These are phyloP conservation scores for Ascidia mentula DNA, from an alignment of 23 tunicate species.

Conservation along the genomic window DNA sequence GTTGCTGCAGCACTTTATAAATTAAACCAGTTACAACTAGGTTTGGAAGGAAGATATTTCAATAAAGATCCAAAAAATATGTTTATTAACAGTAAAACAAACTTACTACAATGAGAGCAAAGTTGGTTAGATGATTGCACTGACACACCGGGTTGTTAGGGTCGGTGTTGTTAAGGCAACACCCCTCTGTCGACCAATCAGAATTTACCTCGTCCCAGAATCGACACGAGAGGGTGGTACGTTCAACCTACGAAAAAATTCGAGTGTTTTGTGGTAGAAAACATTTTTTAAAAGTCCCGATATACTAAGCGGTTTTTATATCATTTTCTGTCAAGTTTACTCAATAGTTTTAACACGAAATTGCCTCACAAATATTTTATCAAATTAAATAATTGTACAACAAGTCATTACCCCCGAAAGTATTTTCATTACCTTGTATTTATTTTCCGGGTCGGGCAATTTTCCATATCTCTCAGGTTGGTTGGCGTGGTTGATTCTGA, in stretches of 20 bases:
- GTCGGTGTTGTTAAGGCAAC: constrained; percentile 46
- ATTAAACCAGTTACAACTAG: no score
- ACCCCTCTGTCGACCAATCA: constrained; percentile 48
- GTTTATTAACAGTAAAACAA: background rate
- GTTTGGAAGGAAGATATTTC: no score
- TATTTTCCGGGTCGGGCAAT: background rate
- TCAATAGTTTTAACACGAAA: no score
- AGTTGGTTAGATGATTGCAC: constrained; percentile 63
- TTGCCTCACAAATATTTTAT: no score
- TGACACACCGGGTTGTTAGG: constrained; percentile 46
- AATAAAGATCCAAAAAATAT: no score
- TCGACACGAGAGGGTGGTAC: background rate
- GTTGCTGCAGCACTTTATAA: no score
- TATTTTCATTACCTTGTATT: background rate
- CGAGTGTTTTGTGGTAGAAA: background rate
- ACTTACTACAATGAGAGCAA: constrained; percentile 54
- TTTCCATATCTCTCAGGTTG: constrained; percentile 3
- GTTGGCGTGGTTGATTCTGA: background rate
- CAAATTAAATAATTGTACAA: no score
- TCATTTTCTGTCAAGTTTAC: no score
- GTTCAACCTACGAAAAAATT: background rate
- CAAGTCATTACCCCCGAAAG: no score
- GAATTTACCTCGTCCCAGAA: constrained; percentile 28
- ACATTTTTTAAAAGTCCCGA: no score
- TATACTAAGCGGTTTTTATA: no score